These are phyloP conservation scores for Ptychoptera contaminata DNA, from an alignment of 2,888 invertebrate genomes.

Conservation along the genomic window DNA sequence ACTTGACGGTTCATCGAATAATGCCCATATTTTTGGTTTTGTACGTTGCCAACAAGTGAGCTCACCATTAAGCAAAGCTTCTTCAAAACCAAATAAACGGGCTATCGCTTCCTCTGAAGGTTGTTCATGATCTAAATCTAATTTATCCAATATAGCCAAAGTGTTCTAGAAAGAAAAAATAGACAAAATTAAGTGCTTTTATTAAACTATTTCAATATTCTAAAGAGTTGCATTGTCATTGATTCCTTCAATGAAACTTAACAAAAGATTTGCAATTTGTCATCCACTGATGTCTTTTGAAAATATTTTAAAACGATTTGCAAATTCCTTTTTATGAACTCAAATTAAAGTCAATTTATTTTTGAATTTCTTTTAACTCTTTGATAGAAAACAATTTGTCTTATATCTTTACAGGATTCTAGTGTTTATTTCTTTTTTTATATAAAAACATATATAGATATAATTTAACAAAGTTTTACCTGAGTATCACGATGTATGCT, in stretches of 20 bases:
- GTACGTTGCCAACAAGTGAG: slow-evolving; percentile 77
- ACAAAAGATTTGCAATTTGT: no score
- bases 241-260: background rate
- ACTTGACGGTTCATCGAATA: slow-evolving; percentile 94
- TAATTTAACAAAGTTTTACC: slow-evolving; percentile 32
- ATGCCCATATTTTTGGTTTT: slow-evolving; percentile 85
- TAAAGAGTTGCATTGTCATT: no score
- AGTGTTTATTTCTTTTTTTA: no score
- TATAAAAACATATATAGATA: slow-evolving; percentile 1
- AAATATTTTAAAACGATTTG: no score
- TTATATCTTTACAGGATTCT: no score
- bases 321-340: no score
- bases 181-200: background rate
- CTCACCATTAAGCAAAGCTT: slow-evolving; percentile 63
- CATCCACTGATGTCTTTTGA: no score
- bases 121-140: slow-evolving; percentile 87
- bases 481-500: slow-evolving; percentile 71
- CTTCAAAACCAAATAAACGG: slow-evolving; percentile 79
- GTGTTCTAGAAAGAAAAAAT: slow-evolving; percentile 60
- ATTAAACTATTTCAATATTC: no score
- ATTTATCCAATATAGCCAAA: slow-evolving; percentile 83
- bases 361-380: no score
- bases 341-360: no score
- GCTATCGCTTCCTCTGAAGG: slow-evolving; percentile 88
- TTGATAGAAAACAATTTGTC: no score